Evolutionary conservation across 2,113 vertebrate genomes (phyloP), one percentile per base, ranked within the genome.

Genomic region (Perognathus longimembris): DNA sequence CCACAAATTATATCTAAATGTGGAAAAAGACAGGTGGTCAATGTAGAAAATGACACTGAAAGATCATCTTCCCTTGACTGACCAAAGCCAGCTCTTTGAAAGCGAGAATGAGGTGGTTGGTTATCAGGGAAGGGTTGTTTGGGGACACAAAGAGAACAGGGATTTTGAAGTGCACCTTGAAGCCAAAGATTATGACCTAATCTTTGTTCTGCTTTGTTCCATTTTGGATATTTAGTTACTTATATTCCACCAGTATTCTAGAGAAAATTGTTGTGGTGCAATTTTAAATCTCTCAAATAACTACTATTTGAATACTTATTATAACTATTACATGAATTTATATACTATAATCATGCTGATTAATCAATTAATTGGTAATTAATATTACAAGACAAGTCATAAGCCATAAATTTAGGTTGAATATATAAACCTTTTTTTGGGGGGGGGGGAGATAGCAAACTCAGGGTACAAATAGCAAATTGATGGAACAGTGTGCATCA

Each of bases 1-100:
- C 79, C 83, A 92, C 75, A 90, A 92, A 96, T 95, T 93, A 93
- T 94, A 59, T 88, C 92, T 96, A 96, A 96, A 88, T 92, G 85
- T 71, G 64, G 93, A 88, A 92, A 95, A 92, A 86, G 50, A 89
- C 88, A 96, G 94, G 95, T 95, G 80, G 79, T 88, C 92, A 96
- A 74, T 40, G 67, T 38, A 64, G 94, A 83, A 95, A 95, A 92
- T 93, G 92, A 94, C 22, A 92, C 67, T 50, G 67, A 90, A 88
- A 80, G n/a, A 36, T 80, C 69, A 74, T 93, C 92, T 74, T 61
- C 45, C 54, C 89, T 83, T 70, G 75, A 59, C 59, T 40, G 36
- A 84, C 57, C 57, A 50, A 80, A 77, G 6, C 24, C 45, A 36
- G 22, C 36, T 63, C 81, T 91, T 89, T 64, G 77, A 71, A 90